phyloP scores from a whole-genome alignment of 2,797 vertebrate species.

The Phyllotis vaccarum region DNA sequence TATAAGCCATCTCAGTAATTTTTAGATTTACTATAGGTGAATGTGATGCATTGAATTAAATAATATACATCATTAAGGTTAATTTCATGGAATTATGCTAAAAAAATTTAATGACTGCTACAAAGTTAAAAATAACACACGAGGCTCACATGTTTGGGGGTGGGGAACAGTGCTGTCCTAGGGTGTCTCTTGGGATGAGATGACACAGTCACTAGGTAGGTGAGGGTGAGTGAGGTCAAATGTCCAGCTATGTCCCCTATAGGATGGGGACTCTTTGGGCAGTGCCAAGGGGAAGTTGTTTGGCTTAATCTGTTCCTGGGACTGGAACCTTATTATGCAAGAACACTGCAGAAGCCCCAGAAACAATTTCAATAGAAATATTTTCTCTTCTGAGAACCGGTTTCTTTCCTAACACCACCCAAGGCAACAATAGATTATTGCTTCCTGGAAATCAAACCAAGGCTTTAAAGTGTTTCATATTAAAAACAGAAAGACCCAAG shows the following conservation, averaged over 20 bases:
- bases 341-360: slow-evolving; percentile 31
- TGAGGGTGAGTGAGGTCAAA: not conserved
- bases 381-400: slow-evolving; percentile 59
- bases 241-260: not conserved
- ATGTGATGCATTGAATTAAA: not conserved
- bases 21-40: not conserved
- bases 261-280: not conserved
- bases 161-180: not conserved
- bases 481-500: slow-evolving; percentile 81
- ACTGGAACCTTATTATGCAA: slow-evolving; percentile 20
- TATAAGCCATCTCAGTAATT: not conserved
- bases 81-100: not conserved
- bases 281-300: not conserved
- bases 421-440: slow-evolving; percentile 79
- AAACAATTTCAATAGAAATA: slow-evolving; percentile 69
- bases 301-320: slow-evolving; percentile 5
- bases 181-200: not conserved
- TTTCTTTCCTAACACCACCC: slow-evolving; percentile 74
- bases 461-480: slow-evolving; percentile 81
- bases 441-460: slow-evolving; percentile 79
- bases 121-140: not conserved
- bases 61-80: not conserved
- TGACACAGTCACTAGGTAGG: not conserved
- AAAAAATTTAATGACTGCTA: not conserved
- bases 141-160: not conserved